Evolutionary conservation across 2,797 vertebrate species (phyloP).

Genomic region (Aythya fuligula): DNA sequence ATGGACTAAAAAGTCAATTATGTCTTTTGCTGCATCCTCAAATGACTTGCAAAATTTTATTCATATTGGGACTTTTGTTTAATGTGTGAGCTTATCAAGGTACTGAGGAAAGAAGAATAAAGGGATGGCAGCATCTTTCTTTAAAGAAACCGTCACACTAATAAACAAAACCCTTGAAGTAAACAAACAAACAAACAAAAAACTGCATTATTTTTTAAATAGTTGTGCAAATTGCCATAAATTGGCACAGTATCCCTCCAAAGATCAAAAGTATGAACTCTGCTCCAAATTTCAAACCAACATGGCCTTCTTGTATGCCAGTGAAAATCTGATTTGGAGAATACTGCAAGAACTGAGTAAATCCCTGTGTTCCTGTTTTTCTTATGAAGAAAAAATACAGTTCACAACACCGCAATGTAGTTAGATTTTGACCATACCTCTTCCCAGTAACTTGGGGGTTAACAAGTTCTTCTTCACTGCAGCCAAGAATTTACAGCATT

Average conservation of each 20-base stretch:
- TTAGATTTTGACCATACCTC: constrained; percentile 3
- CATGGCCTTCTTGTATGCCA: background rate
- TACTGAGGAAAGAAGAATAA: constrained; percentile 48
- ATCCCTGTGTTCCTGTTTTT: background rate
- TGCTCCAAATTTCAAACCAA: background rate
- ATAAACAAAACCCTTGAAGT: background rate
- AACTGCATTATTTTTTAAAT: background rate
- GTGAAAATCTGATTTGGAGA: background rate
- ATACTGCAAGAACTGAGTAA: background rate
- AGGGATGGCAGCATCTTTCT: constrained; percentile 21
- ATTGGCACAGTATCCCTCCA: background rate
- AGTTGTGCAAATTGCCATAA: background rate
- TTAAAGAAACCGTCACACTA: constrained; percentile 41
- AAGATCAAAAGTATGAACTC: background rate
- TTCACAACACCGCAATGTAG: constrained; percentile 11
- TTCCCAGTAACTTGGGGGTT: constrained; percentile 43
- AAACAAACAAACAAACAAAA: background rate
- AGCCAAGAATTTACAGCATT: constrained; percentile 64
- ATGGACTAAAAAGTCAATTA: constrained; percentile 77
- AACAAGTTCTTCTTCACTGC: constrained; percentile 43
- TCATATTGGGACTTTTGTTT: constrained; percentile 72
- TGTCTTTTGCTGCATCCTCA: constrained; percentile 70
- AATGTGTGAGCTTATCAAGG: constrained; percentile 63
- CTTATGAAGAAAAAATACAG: constrained; percentile 15
- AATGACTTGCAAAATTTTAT: constrained; percentile 79